Evolutionary conservation across 2,888 invertebrate genomes (phyloP).

Genomic region (Drosophila neoperkinsi): DNA sequence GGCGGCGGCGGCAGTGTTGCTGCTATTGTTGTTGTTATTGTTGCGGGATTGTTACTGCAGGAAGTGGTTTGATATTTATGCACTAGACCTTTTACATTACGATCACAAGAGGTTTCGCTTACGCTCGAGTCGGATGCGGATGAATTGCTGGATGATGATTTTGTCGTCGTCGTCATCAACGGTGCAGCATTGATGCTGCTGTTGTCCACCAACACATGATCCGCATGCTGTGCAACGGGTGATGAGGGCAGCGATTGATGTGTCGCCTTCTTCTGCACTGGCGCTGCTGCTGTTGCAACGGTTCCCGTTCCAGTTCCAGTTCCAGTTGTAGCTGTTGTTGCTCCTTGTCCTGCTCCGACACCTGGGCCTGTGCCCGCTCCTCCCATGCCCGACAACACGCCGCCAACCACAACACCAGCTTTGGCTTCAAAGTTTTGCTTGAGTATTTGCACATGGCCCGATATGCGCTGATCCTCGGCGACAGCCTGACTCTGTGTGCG

Average conservation of each 20-base stretch:
- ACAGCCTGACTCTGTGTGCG: slow-evolving; percentile 72
- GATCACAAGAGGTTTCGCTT: slow-evolving; percentile 86
- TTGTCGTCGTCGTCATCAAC: slow-evolving; percentile 29
- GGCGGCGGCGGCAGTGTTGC: slow-evolving; percentile 18
- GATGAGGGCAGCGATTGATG: slow-evolving; percentile 88
- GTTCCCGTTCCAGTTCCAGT: background rate
- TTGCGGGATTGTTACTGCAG: slow-evolving; percentile 67
- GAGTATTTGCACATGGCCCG: slow-evolving; percentile 93
- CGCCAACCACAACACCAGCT: slow-evolving; percentile 69
- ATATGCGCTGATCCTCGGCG: slow-evolving; percentile 83
- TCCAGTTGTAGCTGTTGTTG: background rate
- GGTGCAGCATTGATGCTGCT: slow-evolving; percentile 8
- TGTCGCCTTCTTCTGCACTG: slow-evolving; percentile 83
- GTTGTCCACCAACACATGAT: slow-evolving; percentile 69
- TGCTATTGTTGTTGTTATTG: slow-evolving; percentile 54
- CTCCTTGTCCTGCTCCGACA: slow-evolving; percentile 4
- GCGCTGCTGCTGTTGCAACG: slow-evolving; percentile 5
- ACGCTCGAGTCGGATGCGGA: slow-evolving; percentile 75
- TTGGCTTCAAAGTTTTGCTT: slow-evolving; percentile 96
- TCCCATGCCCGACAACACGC: slow-evolving; percentile 13
- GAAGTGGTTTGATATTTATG: slow-evolving; percentile 89
- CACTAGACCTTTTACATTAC: slow-evolving; percentile 90
- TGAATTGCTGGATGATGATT: slow-evolving; percentile 56
- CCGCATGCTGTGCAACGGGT: slow-evolving; percentile 87
- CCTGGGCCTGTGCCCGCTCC: slow-evolving; percentile 13